A percentile compares a stretch with the other conserved stretches of the same genome.
Conservation (phyloP, 1,140 invertebrate genomes). For the Heliconius eleuchia region DNA sequence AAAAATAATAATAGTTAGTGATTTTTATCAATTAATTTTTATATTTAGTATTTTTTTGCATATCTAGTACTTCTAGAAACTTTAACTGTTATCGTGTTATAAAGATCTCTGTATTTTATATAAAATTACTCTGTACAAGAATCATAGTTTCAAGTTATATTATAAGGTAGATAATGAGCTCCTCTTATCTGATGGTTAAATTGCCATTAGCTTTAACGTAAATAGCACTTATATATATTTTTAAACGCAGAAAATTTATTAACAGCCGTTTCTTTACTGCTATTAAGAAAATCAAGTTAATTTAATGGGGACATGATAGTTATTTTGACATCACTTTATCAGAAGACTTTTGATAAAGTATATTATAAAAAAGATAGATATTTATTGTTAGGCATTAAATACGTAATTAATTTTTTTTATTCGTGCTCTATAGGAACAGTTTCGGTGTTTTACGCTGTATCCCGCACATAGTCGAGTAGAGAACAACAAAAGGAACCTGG, state of each 20-base stretch:
- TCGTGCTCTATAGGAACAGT: too few species aligned
- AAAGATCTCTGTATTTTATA: neutral
- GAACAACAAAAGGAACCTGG: too few species aligned
- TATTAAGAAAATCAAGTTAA: constrained; percentile 10
- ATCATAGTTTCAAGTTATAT: constrained; percentile 6
- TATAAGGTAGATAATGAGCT: constrained; percentile 19
- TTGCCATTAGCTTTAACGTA: constrained; percentile 11
- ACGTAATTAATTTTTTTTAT: too few species aligned
- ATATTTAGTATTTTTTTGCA: too few species aligned
- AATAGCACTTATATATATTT: constrained; percentile 5
- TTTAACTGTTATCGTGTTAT: too few species aligned
- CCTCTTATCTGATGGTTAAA: constrained; percentile 28
- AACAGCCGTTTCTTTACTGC: neutral
- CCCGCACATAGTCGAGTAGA: too few species aligned
- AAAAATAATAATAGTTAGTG: too few species aligned
- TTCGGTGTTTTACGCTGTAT: too few species aligned
- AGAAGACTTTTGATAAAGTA: neutral
- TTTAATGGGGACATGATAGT: neutral
- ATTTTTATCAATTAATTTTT: too few species aligned
- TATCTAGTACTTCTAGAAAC: too few species aligned
- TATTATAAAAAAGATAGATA: too few species aligned
- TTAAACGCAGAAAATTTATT: neutral
- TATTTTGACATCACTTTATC: neutral
- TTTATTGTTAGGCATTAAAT: too few species aligned
- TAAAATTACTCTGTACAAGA: constrained; percentile 12